Percentiles rank a stretch among this genome's conserved stretches.
Evolutionary conservation across 2,797 vertebrate species (phyloP).

Genomic region (Crotalus adamanteus): DNA sequence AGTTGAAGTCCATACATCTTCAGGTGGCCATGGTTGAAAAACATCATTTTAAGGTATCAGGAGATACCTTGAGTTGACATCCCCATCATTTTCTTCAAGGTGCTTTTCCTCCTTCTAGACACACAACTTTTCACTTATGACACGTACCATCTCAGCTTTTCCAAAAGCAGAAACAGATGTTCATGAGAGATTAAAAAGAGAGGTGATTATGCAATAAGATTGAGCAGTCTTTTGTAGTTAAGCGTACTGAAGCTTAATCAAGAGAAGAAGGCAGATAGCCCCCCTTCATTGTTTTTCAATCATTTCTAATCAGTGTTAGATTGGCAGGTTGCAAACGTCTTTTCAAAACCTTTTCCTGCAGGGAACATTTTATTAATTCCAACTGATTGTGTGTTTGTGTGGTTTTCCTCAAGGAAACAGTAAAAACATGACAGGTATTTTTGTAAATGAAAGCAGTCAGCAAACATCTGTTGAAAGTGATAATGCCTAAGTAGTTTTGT

Average conservation of each 20-base stretch:
- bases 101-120: not conserved
- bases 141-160: not conserved
- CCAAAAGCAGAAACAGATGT: slow-evolving; percentile 31
- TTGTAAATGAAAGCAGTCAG: slow-evolving; percentile 64
- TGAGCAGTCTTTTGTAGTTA: not conserved
- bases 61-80: not conserved
- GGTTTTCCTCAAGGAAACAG: slow-evolving; percentile 28
- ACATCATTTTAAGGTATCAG: not conserved
- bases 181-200: not conserved
- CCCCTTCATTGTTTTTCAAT: slow-evolving; percentile 25
- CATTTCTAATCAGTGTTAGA: slow-evolving; percentile 13
- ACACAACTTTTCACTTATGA: slow-evolving; percentile 16
- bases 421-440: slow-evolving; percentile 63
- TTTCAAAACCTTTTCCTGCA: slow-evolving; percentile 32
- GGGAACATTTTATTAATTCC: slow-evolving; percentile 44
- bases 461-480: slow-evolving; percentile 68
- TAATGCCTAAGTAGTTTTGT: slow-evolving; percentile 63
- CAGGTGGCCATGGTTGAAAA: not conserved
- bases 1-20: not conserved
- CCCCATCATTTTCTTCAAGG: not conserved
- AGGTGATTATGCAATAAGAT: not conserved
- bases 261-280: not conserved
- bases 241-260: not conserved
- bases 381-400: slow-evolving; percentile 15
- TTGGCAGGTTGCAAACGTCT: not conserved